Percentiles rank a stretch among this genome's conserved stretches.
These are phyloP conservation scores for Xenus cinereus DNA, from an alignment of 2,113 vertebrate genomes.

Conservation along the genomic window DNA sequence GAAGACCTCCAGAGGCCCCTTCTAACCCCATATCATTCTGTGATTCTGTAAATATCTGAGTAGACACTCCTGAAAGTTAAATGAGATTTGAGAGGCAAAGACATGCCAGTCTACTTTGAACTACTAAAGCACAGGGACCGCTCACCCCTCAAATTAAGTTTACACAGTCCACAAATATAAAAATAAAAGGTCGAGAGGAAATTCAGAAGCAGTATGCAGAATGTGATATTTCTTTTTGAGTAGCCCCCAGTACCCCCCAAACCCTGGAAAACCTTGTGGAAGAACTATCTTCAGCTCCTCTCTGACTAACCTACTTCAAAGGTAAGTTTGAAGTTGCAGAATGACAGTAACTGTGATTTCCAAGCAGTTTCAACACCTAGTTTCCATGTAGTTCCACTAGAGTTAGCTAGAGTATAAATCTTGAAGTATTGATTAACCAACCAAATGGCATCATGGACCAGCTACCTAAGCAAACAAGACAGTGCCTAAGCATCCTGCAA, in stretches of 20 bases:
- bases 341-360: neutral
- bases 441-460: accelerated
- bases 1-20: too few relatives aligned
- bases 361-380: neutral
- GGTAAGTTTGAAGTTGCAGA: neutral
- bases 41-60: neutral
- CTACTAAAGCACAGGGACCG: neutral
- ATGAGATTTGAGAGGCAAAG: neutral
- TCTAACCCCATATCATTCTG: too few relatives aligned
- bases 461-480: neutral
- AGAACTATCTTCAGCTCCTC: neutral
- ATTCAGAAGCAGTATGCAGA: neutral
- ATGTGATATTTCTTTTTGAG: neutral
- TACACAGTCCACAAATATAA: neutral
- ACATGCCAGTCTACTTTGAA: neutral
- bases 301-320: neutral
- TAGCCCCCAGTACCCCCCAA: neutral
- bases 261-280: neutral
- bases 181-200: neutral
- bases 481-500: too few relatives aligned
- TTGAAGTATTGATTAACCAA: neutral
- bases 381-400: neutral
- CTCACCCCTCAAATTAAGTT: neutral
- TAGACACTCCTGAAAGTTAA: neutral
- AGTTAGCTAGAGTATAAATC: neutral